Percentiles rank a stretch among this genome's conserved stretches.
Evolutionary conservation across 2,888 invertebrate species (phyloP).

Genomic region (Sinhomidia bicolor): DNA sequence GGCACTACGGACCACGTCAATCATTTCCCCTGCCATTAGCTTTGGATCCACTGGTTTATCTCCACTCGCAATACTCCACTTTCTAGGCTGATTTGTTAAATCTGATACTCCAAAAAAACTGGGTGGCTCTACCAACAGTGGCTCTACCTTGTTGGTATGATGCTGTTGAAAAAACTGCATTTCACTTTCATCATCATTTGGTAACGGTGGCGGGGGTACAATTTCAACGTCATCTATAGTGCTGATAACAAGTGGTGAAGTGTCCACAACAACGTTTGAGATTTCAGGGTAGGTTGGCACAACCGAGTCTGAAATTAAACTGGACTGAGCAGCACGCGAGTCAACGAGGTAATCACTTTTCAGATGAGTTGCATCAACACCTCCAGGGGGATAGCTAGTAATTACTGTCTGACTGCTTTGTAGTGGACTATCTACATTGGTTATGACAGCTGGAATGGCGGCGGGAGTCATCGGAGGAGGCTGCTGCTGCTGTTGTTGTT

Average conservation of each 20-base stretch:
- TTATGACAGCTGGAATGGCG: conserved; percentile 60
- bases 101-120: conserved; percentile 54
- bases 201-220: conserved; percentile 63
- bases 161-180: conserved; percentile 60
- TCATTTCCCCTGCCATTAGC: conserved; percentile 77
- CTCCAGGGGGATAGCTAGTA: neutral
- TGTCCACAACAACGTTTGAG: conserved; percentile 34
- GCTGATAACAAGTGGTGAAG: conserved; percentile 54
- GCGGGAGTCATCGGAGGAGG: neutral
- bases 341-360: conserved; percentile 42
- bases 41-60: conserved; percentile 64
- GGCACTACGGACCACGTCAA: conserved; percentile 86
- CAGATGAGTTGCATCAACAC: neutral
- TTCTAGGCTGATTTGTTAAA: conserved; percentile 60
- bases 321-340: conserved; percentile 32
- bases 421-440: conserved; percentile 42
- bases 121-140: conserved; percentile 8
- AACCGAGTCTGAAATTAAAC: conserved; percentile 37
- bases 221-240: conserved; percentile 63
- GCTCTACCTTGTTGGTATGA: conserved; percentile 14
- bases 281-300: conserved; percentile 61
- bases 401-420: neutral
- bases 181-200: conserved; percentile 41
- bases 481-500: neutral
- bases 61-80: conserved; percentile 69